These are phyloP conservation scores for Psylliodes chrysocephalus DNA, from an alignment of 2,888 invertebrate species.

Conservation along the genomic window DNA sequence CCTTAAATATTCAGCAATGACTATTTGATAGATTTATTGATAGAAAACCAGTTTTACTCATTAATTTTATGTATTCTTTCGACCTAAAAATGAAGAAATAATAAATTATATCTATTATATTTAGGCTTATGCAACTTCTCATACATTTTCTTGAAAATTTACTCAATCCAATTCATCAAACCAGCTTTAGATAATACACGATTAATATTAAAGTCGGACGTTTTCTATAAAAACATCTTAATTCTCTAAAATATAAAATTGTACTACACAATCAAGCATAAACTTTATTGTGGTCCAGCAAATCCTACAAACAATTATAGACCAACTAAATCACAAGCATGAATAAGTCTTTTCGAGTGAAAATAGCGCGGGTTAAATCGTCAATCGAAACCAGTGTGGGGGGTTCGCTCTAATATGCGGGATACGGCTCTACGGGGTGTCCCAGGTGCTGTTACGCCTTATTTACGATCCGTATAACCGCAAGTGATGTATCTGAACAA, in stretches of 20 bases:
- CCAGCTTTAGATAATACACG: no score
- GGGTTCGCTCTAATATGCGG: conserved; percentile 27
- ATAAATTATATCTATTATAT: no score
- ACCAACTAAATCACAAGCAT: conserved; percentile 28
- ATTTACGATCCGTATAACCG: conserved; percentile 44
- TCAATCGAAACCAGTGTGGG: conserved; percentile 36
- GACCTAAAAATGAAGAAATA: no score
- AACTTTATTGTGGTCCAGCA: conserved; percentile 8
- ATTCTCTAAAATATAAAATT: background rate
- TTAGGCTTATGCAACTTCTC: no score
- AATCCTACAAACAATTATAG: conserved; percentile 30
- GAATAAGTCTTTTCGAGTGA: conserved; percentile 31
- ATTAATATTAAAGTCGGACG: no score
- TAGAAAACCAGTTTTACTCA: no score
- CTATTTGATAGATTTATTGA: no score
- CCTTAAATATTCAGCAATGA: no score
- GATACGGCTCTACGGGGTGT: conserved; percentile 37
- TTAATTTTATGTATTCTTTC: no score
- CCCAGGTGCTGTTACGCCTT: conserved; percentile 47
- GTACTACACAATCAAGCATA: background rate
- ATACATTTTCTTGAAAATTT: no score
- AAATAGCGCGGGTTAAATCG: conserved; percentile 30
- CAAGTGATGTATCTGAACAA: conserved; percentile 41
- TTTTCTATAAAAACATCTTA: no score
- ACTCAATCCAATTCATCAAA: no score